Evolutionary conservation across 1,140 invertebrate species (phyloP).

Genomic region (Drosophila takahashii): DNA sequence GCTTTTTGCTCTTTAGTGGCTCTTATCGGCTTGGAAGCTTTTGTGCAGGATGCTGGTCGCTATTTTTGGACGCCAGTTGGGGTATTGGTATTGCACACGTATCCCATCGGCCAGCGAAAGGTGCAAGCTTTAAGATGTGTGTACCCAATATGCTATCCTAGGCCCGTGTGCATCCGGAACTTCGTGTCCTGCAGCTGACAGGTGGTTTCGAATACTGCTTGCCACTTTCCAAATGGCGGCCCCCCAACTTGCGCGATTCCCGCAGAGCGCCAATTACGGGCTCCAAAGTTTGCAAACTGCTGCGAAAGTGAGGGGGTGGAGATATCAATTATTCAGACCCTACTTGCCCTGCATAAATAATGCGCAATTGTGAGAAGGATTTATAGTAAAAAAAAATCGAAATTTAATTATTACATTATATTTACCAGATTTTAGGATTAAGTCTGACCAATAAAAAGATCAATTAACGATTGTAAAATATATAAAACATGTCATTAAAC

Average conservation of each 20-base stretch:
- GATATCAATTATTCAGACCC: neutral
- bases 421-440: too few species aligned
- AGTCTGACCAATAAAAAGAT: too few species aligned
- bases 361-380: neutral
- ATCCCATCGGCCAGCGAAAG: constrained; percentile 9
- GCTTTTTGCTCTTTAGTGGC: constrained; percentile 13
- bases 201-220: neutral
- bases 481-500: too few species aligned
- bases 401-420: too few species aligned
- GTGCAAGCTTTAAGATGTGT: constrained; percentile 3
- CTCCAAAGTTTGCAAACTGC: neutral
- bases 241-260: neutral
- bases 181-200: constrained; percentile 4
- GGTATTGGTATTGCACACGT: neutral
- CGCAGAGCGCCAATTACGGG: neutral
- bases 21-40: constrained; percentile 18
- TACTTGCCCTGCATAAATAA: neutral
- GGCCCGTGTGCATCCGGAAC: neutral
- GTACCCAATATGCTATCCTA: neutral
- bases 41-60: neutral
- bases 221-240: neutral
- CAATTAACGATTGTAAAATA: too few species aligned
- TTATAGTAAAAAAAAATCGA: neutral
- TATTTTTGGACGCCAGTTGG: constrained; percentile 14
- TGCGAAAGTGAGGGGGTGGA: neutral